Percentiles rank a stretch among this genome's conserved stretches.
These are phyloP conservation scores for Tinamus guttatus DNA, from an alignment of 2,113 vertebrate species.

Conservation along the genomic window DNA sequence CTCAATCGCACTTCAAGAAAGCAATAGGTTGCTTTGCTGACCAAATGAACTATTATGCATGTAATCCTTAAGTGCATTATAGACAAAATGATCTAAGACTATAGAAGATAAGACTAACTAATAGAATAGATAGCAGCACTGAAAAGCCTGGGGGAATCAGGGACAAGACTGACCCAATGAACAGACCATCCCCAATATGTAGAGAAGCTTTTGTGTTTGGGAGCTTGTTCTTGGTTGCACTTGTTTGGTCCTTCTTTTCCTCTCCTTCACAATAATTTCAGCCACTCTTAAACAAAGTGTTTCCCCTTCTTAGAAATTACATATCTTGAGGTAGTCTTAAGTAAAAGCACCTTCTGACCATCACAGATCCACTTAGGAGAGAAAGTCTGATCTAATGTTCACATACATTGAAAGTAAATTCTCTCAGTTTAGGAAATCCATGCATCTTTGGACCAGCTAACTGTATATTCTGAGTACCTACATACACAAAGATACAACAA, in stretches of 20 bases:
- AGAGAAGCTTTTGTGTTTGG: neutral
- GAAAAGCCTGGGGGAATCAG: neutral
- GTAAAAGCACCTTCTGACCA: neutral
- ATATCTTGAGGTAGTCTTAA: neutral
- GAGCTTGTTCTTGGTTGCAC: neutral
- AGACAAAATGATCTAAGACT: neutral
- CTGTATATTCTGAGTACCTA: neutral
- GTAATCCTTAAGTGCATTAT: neutral
- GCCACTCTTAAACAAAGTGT: neutral
- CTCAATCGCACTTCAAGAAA: neutral
- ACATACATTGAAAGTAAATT: neutral
- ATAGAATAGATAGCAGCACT: neutral
- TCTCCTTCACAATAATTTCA: neutral
- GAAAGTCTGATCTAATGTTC: neutral
- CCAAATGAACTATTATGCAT: neutral
- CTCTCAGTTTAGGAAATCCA: neutral
- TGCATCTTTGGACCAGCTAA: neutral
- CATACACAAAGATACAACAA: neutral
- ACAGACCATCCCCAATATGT: fast-evolving
- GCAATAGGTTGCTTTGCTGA: neutral
- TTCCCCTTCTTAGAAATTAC: neutral
- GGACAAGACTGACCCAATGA: neutral
- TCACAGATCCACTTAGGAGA: neutral
- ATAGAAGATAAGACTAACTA: neutral
- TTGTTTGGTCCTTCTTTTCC: neutral